Conservation (phyloP, 1,140 invertebrate species). For the Homarus americanus region DNA sequence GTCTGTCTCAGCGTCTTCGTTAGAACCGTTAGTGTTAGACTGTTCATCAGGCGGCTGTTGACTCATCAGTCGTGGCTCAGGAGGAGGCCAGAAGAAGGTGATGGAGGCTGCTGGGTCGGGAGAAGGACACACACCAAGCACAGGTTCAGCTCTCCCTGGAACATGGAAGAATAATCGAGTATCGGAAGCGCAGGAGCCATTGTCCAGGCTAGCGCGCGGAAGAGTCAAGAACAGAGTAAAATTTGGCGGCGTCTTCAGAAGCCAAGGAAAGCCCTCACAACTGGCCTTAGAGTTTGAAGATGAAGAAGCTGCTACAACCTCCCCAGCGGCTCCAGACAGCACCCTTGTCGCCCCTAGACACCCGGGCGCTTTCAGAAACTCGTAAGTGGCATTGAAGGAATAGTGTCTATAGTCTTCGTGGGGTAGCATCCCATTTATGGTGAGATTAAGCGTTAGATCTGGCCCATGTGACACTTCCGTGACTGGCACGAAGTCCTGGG, state of each 20-base stretch:
- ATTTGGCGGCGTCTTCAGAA: conserved; percentile 79
- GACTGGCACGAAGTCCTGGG: conserved; percentile 72
- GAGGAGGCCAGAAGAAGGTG: conserved; percentile 67
- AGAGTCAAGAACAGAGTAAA: conserved; percentile 78
- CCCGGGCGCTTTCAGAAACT: conserved; percentile 75
- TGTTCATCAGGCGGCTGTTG: background rate
- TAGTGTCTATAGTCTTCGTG: conserved; percentile 85
- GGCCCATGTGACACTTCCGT: conserved; percentile 74
- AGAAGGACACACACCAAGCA: conserved; percentile 73
- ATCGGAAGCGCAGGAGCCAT: conserved; percentile 71
- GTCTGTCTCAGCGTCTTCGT: conserved; percentile 58
- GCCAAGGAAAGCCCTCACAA: conserved; percentile 70
- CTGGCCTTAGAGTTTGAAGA: conserved; percentile 16
- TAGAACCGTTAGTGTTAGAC: background rate
- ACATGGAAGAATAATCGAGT: conserved; percentile 73
- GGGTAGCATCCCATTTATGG: conserved; percentile 83
- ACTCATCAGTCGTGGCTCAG: conserved; percentile 1
- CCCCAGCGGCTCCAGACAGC: conserved; percentile 67
- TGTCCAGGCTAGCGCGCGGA: conserved; percentile 79
- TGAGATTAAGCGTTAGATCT: conserved; percentile 79
- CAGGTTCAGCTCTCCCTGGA: conserved; percentile 69
- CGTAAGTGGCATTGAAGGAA: conserved; percentile 82
- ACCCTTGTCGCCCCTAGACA: conserved; percentile 66
- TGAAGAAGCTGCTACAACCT: conserved; percentile 53
- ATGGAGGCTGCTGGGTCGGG: conserved; percentile 56